A percentile compares a stretch with the other conserved stretches of the same genome.
Conservation (phyloP, 2,888 invertebrate species). For the Drosophila helvetica region DNA sequence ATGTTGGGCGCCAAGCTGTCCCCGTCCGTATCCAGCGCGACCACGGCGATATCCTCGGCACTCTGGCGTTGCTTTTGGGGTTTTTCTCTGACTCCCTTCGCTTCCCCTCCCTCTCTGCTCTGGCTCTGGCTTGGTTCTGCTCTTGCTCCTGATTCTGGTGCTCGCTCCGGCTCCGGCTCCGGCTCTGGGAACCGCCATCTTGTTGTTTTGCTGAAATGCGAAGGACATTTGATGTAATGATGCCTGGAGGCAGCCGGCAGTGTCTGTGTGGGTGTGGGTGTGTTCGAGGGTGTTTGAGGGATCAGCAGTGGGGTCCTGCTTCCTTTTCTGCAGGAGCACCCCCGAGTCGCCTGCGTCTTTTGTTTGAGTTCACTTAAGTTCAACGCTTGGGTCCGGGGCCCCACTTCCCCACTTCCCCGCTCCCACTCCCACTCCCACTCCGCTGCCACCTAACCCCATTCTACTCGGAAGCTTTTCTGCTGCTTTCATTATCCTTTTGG, state of each 20-base stretch:
- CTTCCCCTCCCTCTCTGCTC: too few species aligned
- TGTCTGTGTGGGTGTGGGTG: conserved; percentile 32
- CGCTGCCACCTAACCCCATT: conserved; percentile 39
- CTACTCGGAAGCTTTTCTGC: conserved; percentile 64
- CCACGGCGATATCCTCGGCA: conserved; percentile 52
- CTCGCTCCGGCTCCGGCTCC: not conserved
- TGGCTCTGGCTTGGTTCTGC: conserved; percentile 6
- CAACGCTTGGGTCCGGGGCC: conserved; percentile 67
- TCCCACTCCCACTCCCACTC: conserved; percentile 30
- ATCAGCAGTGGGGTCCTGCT: conserved; percentile 56
- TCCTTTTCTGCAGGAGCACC: conserved; percentile 57
- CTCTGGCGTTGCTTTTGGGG: conserved; percentile 56
- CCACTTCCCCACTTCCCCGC: conserved; percentile 20
- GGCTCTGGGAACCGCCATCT: conserved; percentile 72
- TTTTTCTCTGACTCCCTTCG: conserved; percentile 65
- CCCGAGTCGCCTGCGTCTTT: conserved; percentile 68
- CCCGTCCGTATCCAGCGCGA: conserved; percentile 43
- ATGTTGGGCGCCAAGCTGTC: conserved; percentile 71
- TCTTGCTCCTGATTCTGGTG: conserved; percentile 15
- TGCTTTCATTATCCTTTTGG: conserved; percentile 79
- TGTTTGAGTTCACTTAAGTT: conserved; percentile 80
- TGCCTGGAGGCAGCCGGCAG: conserved; percentile 76
- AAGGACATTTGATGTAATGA: conserved; percentile 82
- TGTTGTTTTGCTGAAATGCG: conserved; percentile 80
- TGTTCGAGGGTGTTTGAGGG: conserved; percentile 52